Percentiles rank a stretch among this genome's conserved stretches.
phyloP scores from a whole-genome alignment of 2,113 vertebrate species.

The Gnathonemus longibarbis region DNA sequence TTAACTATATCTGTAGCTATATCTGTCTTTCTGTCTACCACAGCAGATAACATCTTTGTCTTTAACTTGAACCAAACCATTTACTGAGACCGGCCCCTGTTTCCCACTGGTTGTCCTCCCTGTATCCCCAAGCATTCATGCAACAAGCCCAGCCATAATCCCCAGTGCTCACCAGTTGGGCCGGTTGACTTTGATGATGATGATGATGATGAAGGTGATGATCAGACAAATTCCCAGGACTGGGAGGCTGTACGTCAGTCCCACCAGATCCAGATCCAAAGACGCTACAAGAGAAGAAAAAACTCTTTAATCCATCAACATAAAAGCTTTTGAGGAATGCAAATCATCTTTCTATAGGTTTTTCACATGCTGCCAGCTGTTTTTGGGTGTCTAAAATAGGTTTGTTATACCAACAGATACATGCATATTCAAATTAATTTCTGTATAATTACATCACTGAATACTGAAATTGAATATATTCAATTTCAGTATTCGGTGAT shows the following conservation, averaged over 20 bases:
- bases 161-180: conserved; percentile 11
- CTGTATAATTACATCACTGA: neutral
- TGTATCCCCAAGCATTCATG: neutral
- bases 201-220: neutral
- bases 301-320: neutral
- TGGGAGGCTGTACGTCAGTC: neutral
- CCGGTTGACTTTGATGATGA: neutral
- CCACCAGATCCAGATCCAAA: neutral
- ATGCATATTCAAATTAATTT: neutral
- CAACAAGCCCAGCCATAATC: neutral
- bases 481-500: neutral
- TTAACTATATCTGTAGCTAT: neutral
- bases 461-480: neutral
- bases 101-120: neutral
- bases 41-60: neutral
- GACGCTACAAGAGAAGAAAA: neutral
- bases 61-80: neutral
- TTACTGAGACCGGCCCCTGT: neutral
- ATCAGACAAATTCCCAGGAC: neutral
- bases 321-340: neutral
- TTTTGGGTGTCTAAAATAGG: neutral
- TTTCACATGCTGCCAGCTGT: neutral
- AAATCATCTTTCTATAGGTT: neutral
- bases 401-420: neutral
- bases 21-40: neutral